Percentiles rank a stretch among this genome's conserved stretches.
Evolutionary conservation across 2,113 vertebrate species (phyloP).

Genomic region (Megaceryle maxima): DNA sequence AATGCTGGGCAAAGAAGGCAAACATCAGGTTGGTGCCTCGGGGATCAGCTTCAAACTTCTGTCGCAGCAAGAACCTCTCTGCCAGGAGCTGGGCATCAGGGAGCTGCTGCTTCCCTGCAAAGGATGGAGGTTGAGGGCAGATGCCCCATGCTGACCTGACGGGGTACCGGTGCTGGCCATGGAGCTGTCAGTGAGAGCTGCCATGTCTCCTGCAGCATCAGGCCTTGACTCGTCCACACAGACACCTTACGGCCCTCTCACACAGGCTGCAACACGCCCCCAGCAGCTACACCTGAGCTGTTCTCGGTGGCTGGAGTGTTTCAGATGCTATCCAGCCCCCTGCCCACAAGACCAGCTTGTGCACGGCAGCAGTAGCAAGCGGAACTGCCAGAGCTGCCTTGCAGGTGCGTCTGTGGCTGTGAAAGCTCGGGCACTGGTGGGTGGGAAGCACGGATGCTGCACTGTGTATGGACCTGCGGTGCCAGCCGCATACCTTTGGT

Average conservation of each 20-base stretch:
- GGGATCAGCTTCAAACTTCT: conserved; percentile 85
- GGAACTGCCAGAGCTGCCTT: not conserved
- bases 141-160: rapidly evolving
- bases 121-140: not conserved
- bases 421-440: rapidly evolving
- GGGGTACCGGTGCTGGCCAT: not conserved
- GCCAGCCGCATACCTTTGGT: conserved; percentile 79
- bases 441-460: not conserved
- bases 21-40: conserved; percentile 92
- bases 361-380: not conserved
- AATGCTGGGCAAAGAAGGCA: conserved; percentile 96
- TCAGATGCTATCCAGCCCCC: not conserved
- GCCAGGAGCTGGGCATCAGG: conserved; percentile 82
- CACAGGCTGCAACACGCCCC: not conserved
- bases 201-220: not conserved
- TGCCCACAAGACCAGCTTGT: not conserved
- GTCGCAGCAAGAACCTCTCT: conserved; percentile 80
- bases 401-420: not conserved
- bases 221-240: not conserved
- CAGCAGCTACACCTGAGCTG: not conserved
- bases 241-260: not conserved
- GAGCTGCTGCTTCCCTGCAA: conserved; percentile 82
- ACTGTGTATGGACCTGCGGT: rapidly evolving
- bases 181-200: not conserved
- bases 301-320: not conserved